These are phyloP conservation scores for Aplysina aerophoba DNA, from an alignment of 37 sponge, comb jelly and placozoan species.

Conservation along the genomic window DNA sequence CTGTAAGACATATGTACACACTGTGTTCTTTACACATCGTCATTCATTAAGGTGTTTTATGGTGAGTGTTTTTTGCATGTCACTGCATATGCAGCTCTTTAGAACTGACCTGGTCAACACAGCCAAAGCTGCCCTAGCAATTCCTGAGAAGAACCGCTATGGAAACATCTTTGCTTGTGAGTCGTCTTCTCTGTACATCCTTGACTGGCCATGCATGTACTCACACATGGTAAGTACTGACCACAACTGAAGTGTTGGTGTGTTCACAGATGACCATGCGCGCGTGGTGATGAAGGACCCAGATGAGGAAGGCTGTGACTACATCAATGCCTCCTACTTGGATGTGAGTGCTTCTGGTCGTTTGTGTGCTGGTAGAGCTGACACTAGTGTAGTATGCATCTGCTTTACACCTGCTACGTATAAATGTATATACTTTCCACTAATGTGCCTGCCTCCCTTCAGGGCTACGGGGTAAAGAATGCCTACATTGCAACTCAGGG, in stretches of 20 bases:
- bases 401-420: conserved; percentile 27
- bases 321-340: conserved; percentile 32
- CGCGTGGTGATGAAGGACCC: conserved; percentile 9
- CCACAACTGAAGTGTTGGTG: background rate
- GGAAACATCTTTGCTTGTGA: conserved; percentile 44
- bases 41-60: background rate
- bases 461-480: conserved; percentile 6
- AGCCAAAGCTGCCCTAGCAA: conserved; percentile 9
- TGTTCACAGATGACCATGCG: conserved; percentile 1
- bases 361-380: too few species aligned
- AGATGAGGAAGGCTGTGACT: conserved; percentile 10
- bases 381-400: conserved; percentile 49
- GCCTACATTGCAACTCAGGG: conserved; percentile 47
- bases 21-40: too few species aligned
- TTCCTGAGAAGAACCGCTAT: conserved; percentile 31
- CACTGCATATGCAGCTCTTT: conserved; percentile 1
- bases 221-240: background rate
- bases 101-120: conserved; percentile 6
- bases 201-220: background rate
- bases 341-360: conserved; percentile 8
- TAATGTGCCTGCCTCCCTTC: background rate
- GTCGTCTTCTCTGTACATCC: conserved; percentile 3
- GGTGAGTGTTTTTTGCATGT: background rate
- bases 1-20: background rate
- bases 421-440: background rate